A percentile compares a stretch with the other conserved stretches of the same genome.
These are phyloP conservation scores for Syrphus vitripennis DNA, from an alignment of 2,888 invertebrate genomes.

Conservation along the genomic window DNA sequence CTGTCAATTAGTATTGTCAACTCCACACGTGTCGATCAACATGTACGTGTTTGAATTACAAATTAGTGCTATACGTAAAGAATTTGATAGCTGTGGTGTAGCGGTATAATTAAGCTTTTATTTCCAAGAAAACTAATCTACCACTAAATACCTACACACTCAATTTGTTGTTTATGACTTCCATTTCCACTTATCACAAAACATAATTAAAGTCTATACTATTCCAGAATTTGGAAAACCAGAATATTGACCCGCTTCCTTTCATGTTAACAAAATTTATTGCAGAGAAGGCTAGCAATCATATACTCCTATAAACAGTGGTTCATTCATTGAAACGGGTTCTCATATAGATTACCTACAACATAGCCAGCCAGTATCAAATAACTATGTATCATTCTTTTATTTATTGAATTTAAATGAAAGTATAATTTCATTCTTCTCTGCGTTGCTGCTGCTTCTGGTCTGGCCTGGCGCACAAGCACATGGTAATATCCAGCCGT, in stretches of 20 bases:
- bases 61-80: no score
- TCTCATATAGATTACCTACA: slow-evolving; percentile 2
- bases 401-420: slow-evolving; percentile 17
- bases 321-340: background rate
- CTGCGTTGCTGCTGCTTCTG: background rate
- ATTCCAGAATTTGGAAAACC: background rate
- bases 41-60: no score
- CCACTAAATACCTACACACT: background rate
- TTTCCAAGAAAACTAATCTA: background rate
- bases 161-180: background rate
- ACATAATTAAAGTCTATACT: background rate
- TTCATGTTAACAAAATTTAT: background rate
- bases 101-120: no score
- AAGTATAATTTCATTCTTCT: slow-evolving; percentile 21
- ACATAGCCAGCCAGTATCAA: slow-evolving; percentile 12
- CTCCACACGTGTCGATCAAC: no score
- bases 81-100: no score
- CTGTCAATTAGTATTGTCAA: no score
- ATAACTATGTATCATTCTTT: slow-evolving; percentile 1
- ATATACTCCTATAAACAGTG: no score
- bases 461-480: background rate
- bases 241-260: background rate
- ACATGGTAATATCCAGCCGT: slow-evolving; percentile 13
- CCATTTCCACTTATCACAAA: background rate
- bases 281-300: background rate